These are phyloP conservation scores for Pristionchus mayeri DNA, from an alignment of 2,888 invertebrate species.

Conservation along the genomic window DNA sequence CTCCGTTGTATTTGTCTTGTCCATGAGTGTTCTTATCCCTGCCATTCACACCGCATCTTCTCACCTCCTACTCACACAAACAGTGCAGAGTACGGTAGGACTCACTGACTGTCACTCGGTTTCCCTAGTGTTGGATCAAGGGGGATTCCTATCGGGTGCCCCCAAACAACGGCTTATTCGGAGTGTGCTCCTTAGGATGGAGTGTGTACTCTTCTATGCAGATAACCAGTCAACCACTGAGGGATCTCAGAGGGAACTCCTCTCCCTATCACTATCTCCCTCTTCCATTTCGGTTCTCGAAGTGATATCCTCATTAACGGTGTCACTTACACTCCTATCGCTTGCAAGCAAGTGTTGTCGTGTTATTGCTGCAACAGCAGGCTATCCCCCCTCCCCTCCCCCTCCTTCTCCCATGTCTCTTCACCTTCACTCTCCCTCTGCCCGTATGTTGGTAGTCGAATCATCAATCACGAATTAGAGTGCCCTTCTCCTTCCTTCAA, in stretches of 20 bases:
- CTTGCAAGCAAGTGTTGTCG: neutral
- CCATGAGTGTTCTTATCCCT: conserved; percentile 40
- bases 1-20: neutral
- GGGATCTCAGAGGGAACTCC: neutral
- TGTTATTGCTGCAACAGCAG: conserved; percentile 7
- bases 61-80: conserved; percentile 7
- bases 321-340: neutral
- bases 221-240: conserved; percentile 1
- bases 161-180: conserved; percentile 35
- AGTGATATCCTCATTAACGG: neutral
- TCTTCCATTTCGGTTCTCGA: neutral
- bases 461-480: conserved; percentile 43
- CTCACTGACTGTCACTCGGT: neutral
- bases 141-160: neutral
- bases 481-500: neutral
- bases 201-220: conserved; percentile 15
- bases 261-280: neutral
- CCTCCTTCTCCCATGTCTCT: conserved; percentile 7
- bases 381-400: neutral
- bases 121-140: neutral
- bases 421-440: neutral
- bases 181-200: neutral
- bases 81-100: neutral
- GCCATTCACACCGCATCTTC: conserved; percentile 3
- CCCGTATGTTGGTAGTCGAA: conserved; percentile 20